phyloP scores from a whole-genome alignment of 2,113 vertebrate species.

The Pseudopipra pipra region DNA sequence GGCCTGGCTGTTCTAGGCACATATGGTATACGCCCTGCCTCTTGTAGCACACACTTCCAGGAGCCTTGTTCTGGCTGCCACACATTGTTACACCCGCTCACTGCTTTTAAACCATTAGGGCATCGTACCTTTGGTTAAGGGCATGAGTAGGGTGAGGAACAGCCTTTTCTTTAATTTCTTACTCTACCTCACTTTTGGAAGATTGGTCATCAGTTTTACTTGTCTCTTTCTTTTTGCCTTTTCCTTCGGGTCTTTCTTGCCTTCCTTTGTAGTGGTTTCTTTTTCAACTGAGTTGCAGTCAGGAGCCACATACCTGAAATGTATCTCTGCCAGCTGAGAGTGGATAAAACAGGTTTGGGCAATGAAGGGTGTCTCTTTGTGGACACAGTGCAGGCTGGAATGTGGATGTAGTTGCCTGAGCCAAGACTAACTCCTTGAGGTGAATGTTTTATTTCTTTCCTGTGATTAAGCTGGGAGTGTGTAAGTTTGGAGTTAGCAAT shows the following conservation, averaged over 20 bases:
- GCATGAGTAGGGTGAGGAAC: background rate
- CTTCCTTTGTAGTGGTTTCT: background rate
- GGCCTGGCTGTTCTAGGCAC: background rate
- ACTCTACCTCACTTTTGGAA: background rate
- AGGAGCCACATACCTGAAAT: background rate
- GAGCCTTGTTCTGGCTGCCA: background rate
- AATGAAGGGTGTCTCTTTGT: constrained; percentile 1
- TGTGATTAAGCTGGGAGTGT: constrained; percentile 5
- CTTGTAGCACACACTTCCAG: background rate
- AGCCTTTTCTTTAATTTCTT: background rate
- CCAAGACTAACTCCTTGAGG: constrained; percentile 29
- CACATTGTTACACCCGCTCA: background rate
- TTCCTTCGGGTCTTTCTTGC: background rate
- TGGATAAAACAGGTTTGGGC: background rate
- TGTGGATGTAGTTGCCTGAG: constrained; percentile 1
- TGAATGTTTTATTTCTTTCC: constrained; percentile 44
- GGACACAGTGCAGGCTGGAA: constrained; percentile 1
- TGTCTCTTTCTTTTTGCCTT: background rate
- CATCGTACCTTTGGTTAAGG: background rate
- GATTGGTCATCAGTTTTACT: background rate
- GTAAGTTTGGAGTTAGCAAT: background rate
- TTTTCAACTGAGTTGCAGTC: background rate
- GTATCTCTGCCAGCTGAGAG: background rate
- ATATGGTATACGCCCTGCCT: background rate
- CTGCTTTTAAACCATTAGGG: background rate